Conservation (phyloP, 2,797 vertebrate genomes). For the Tokudaia tokunoshimensis region DNA sequence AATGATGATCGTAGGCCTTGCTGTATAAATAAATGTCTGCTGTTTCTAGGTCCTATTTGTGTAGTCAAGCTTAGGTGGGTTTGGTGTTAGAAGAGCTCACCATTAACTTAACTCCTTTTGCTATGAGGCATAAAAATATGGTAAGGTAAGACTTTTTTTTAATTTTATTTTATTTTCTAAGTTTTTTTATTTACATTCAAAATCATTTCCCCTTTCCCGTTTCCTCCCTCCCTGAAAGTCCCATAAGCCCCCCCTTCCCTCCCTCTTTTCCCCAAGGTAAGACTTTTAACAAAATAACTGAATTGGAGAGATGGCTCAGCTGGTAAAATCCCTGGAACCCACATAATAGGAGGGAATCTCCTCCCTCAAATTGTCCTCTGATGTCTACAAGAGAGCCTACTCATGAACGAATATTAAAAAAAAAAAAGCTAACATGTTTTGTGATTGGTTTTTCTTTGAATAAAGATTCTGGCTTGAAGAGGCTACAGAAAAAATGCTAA, state of each 20-base stretch:
- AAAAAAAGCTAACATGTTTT: background rate
- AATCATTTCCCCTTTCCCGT: no score
- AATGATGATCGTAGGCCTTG: background rate
- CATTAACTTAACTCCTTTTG: background rate
- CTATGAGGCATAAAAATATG: background rate
- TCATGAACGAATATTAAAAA: background rate
- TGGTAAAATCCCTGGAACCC: background rate
- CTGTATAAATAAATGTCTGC: constrained; percentile 8
- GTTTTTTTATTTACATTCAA: no score
- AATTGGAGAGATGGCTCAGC: background rate
- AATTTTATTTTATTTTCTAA: no score
- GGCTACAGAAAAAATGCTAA: constrained; percentile 6
- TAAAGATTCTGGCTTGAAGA: constrained; percentile 45
- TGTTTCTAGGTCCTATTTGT: background rate
- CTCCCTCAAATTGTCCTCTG: background rate
- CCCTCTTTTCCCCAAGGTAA: background rate
- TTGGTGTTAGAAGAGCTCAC: constrained; percentile 30
- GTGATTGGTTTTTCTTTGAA: background rate
- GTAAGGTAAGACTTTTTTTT: background rate
- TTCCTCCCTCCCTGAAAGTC: no score
- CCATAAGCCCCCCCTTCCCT: no score
- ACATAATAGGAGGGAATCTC: background rate
- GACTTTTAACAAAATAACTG: background rate
- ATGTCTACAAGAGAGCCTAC: background rate
- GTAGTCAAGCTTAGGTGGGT: background rate